Base-by-base conservation (phyloP, 2,113 vertebrate species). In the Myxocyprinus asiaticus region DNA sequence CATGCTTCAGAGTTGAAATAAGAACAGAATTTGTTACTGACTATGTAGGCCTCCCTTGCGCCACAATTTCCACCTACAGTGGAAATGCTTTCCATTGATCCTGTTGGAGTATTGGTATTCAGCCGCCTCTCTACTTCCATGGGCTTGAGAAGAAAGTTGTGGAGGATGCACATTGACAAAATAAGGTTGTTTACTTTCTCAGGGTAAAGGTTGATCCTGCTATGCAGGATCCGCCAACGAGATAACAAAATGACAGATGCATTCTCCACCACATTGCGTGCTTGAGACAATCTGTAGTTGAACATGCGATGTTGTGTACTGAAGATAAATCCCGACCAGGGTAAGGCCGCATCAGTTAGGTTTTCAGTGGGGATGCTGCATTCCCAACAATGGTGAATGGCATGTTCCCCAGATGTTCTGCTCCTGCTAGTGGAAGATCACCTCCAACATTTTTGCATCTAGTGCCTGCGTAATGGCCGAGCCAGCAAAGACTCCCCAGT, bases 291-390 rank as follows among this genome's bases (percentile, higher is more conserved):
- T 68, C 66, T 68, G 42, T 15, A 68, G 42, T 67, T 67, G 9
- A 68, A 50, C 15, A 68, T 47, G 66, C 6, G 14, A 48, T 68
- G 12, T 45, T 50, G 44, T 12, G 14, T 45, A n/a, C n/a, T n/a
- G n/a, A n/a, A 9, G 66, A 47, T 50, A 68, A 15, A 14, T 68
- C 44, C 6, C 15, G 66, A 15, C 66, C 66, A 47, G 66, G 66
- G 66, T 67, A 67, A 47, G 66, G 66, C 58, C n/a, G 58, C 58
- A 61, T 17, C 58, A 61, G 58, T 0, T 61, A 61, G n/a, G 58
- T 61, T 61, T 61, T 61, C 9, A 61, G 22, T 17, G 58, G 58
- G 58, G 22, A 61, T 61, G 58, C 58, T 22, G 58, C 58, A 61
- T 61, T 15, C n/a, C 58, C n/a, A 61, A 61, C 58, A 61, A 22